Conservation (phyloP, 2,113 vertebrate genomes). For the Ictalurus furcatus region DNA sequence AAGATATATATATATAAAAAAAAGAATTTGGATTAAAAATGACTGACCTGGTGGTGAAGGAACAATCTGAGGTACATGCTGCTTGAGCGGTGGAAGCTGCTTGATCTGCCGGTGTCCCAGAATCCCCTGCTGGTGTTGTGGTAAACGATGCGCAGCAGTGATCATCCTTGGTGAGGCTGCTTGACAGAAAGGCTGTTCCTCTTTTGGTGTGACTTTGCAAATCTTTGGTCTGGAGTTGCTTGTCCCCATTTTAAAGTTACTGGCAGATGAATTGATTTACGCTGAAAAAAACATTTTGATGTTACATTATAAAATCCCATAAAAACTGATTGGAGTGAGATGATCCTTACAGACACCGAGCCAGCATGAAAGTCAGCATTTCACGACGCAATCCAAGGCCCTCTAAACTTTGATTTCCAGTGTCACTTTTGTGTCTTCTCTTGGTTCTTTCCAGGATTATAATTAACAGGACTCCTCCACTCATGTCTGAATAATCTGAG, state of each 20-base stretch:
- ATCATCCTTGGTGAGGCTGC: conserved; percentile 57
- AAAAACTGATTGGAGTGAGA: neutral
- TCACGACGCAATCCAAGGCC: neutral
- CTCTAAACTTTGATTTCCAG: neutral
- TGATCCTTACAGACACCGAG: neutral
- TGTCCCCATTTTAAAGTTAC: conserved; percentile 62
- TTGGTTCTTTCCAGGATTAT: neutral
- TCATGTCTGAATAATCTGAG: neutral
- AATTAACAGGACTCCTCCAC: neutral
- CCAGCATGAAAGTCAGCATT: neutral
- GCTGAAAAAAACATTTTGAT: neutral
- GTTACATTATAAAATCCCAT: neutral
- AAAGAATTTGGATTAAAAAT: neutral
- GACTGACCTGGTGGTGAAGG: conserved; percentile 62
- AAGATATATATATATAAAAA: neutral
- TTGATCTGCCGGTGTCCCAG: conserved; percentile 46
- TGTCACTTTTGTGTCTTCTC: neutral
- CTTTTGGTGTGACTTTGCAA: conserved; percentile 62
- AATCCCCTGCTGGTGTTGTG: conserved; percentile 48
- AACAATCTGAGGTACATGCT: conserved; percentile 52
- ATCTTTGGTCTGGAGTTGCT: conserved; percentile 62
- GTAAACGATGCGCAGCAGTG: conserved; percentile 43
- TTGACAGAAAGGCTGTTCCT: conserved; percentile 22
- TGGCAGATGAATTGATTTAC: neutral
- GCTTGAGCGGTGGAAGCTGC: conserved; percentile 60